A percentile compares a stretch with the other conserved stretches of the same genome.
phyloP scores from a whole-genome alignment of 2,888 invertebrate genomes.

The Invenusta paracnida region DNA sequence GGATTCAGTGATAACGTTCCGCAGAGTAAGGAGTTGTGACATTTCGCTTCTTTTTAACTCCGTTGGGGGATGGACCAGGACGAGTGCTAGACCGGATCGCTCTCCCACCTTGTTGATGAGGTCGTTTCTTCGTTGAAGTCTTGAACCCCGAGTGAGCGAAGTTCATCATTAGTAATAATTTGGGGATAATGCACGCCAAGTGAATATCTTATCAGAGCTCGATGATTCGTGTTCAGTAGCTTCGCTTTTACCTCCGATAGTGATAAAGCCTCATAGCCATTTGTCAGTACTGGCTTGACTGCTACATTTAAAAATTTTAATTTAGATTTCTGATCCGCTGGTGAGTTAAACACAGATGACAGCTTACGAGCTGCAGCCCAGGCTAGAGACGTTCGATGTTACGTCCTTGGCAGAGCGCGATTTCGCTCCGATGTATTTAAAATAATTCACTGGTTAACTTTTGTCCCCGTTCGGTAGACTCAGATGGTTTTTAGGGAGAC shows the following conservation, averaged over 20 bases:
- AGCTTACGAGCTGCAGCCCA: background rate
- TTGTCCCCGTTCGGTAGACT: background rate
- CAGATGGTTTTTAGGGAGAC: background rate
- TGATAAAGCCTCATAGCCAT: background rate
- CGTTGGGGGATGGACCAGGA: background rate
- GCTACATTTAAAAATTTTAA: background rate
- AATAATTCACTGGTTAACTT: background rate
- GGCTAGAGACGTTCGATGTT: background rate
- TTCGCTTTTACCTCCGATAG: background rate
- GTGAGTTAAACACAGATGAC: background rate
- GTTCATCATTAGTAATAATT: background rate
- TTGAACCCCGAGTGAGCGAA: background rate
- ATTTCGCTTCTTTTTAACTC: background rate
- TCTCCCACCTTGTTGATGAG: background rate
- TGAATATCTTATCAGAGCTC: slow-evolving; percentile 5
- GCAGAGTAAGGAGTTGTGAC: background rate
- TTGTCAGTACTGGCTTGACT: background rate
- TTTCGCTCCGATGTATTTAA: background rate
- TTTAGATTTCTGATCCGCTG: background rate
- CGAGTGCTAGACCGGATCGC: background rate
- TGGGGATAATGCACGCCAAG: background rate
- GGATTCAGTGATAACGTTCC: no score
- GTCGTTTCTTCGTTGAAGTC: background rate
- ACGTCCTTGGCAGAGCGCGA: background rate
- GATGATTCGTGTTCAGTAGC: background rate